Evolutionary conservation across 1,140 invertebrate genomes (phyloP).

Genomic region (Trichomalopsis sarcophagae): DNA sequence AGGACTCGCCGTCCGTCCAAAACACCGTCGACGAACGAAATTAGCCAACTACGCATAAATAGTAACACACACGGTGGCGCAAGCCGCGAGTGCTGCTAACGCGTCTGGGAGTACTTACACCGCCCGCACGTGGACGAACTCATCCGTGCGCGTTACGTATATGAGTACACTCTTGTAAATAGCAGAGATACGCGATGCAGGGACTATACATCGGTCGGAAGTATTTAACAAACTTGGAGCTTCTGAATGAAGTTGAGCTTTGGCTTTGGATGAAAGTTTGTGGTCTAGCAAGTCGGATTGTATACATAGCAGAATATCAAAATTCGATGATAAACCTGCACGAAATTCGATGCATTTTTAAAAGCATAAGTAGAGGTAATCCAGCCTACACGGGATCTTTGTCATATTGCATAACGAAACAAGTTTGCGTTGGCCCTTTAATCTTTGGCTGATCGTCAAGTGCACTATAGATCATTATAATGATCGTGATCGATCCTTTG

Average conservation of each 20-base stretch:
- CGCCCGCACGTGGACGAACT: neutral
- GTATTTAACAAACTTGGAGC: neutral
- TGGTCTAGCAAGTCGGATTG: no score
- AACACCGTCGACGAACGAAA: constrained; percentile 18
- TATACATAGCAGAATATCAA: no score
- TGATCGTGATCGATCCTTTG: neutral
- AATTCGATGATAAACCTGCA: no score
- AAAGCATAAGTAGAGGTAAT: no score
- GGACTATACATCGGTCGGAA: neutral
- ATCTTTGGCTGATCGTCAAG: neutral
- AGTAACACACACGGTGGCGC: neutral
- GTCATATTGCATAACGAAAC: no score
- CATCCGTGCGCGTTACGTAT: neutral
- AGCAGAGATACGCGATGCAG: neutral
- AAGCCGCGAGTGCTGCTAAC: neutral
- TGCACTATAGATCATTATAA: neutral
- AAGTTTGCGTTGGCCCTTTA: no score
- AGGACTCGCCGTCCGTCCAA: neutral
- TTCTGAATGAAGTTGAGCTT: neutral
- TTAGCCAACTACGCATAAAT: constrained; percentile 16
- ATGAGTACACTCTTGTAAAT: neutral
- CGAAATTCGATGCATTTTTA: no score
- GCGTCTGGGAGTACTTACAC: neutral
- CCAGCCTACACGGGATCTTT: no score
- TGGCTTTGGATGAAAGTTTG: neutral